Conservation (phyloP, 2,888 invertebrate species). For the Mesorhabditis sp. region DNA sequence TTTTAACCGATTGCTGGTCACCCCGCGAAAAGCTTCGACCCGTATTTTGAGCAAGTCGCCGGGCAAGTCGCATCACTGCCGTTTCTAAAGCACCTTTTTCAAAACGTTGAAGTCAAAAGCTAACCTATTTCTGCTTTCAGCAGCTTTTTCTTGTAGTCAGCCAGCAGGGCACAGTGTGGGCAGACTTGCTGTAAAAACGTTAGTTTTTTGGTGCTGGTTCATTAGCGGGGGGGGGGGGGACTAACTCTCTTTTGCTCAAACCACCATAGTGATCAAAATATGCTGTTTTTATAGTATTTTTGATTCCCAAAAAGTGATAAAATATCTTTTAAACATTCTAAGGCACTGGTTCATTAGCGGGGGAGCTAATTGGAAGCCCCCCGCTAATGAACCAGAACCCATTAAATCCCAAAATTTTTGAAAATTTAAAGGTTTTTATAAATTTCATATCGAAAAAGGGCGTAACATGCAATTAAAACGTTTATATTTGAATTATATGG, state of each 20-base stretch:
- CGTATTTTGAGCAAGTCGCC: slow-evolving; percentile 37
- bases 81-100: slow-evolving; percentile 49
- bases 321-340: no score
- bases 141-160: slow-evolving; percentile 29
- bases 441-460: neutral
- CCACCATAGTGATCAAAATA: no score
- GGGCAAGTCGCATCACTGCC: slow-evolving; percentile 51
- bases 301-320: no score
- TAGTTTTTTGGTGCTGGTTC: no score
- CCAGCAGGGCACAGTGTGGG: slow-evolving; percentile 36
- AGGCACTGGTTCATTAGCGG: no score
- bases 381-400: no score
- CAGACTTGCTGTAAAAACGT: slow-evolving; percentile 12
- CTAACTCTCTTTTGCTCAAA: no score
- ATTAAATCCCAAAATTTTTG: no score
- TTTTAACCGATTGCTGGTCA: slow-evolving; percentile 11
- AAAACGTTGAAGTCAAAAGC: slow-evolving; percentile 12
- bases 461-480: neutral
- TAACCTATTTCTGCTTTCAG: slow-evolving; percentile 18
- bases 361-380: no score
- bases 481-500: neutral
- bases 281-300: no score
- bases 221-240: no score
- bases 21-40: slow-evolving; percentile 26
- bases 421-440: no score